A percentile compares a stretch with the other conserved stretches of the same genome.
phyloP scores from a whole-genome alignment of 2,888 invertebrate genomes.

The Urechis unicinctus region DNA sequence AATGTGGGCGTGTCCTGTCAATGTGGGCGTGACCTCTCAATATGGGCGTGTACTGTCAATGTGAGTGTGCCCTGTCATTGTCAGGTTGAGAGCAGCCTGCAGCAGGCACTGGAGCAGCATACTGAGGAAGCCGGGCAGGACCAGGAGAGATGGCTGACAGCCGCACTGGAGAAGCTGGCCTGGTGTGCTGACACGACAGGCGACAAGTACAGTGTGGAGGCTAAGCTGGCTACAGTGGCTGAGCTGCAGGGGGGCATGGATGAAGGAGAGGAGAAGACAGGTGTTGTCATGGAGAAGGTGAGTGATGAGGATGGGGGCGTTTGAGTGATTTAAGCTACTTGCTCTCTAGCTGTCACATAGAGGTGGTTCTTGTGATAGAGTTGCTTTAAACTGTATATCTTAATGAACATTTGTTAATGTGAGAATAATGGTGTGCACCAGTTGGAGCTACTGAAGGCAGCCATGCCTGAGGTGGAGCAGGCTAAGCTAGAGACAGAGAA shows the following conservation, averaged over 20 bases:
- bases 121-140: slow-evolving; percentile 78
- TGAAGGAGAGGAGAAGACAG: slow-evolving; percentile 61
- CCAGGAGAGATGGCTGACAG: slow-evolving; percentile 71
- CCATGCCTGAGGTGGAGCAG: slow-evolving; percentile 30
- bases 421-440: too few relatives aligned
- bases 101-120: slow-evolving; percentile 77
- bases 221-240: slow-evolving; percentile 66
- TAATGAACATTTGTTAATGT: too few relatives aligned
- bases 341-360: too few relatives aligned
- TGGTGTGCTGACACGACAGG: slow-evolving; percentile 79
- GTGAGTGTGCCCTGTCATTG: neutral
- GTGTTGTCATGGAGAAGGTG: slow-evolving; percentile 66
- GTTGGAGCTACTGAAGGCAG: slow-evolving; percentile 54
- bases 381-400: too few relatives aligned
- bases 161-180: slow-evolving; percentile 77
- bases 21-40: neutral
- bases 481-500: slow-evolving; percentile 33
- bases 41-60: slow-evolving; percentile 13
- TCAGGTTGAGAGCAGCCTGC: slow-evolving; percentile 51
- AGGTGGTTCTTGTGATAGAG: too few relatives aligned
- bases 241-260: slow-evolving; percentile 57
- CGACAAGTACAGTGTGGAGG: slow-evolving; percentile 80
- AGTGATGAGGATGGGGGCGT: too few relatives aligned
- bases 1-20: neutral
- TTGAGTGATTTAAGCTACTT: too few relatives aligned